Conservation (phyloP, 2,797 vertebrate genomes). For the Anableps anableps region DNA sequence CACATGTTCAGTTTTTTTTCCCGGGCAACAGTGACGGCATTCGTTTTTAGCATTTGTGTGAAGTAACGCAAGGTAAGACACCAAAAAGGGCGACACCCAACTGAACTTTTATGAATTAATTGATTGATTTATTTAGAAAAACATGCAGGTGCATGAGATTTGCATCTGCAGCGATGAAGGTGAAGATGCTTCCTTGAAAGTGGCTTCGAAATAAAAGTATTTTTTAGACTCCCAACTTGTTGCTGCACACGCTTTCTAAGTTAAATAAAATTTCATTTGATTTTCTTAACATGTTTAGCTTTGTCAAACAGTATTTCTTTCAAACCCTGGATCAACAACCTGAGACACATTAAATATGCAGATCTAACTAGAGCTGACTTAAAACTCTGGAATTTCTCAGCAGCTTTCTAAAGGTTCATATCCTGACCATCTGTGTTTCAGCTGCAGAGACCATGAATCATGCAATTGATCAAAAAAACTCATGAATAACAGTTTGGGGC, state of each 20-base stretch:
- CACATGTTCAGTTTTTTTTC: slow-evolving; percentile 34
- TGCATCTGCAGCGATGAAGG: not conserved
- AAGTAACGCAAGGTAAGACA: not conserved
- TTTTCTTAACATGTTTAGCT: not conserved
- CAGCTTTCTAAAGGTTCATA: not conserved
- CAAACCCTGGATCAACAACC: not conserved
- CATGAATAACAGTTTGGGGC: not conserved
- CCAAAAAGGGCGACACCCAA: not conserved
- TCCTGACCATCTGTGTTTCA: not conserved
- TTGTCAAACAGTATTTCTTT: not conserved
- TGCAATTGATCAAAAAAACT: slow-evolving; percentile 1
- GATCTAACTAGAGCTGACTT: not conserved
- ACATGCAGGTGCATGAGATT: not conserved
- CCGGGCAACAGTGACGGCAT: slow-evolving; percentile 14
- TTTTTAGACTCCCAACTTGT: not conserved
- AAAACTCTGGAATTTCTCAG: not conserved
- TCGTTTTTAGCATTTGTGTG: slow-evolving; percentile 14
- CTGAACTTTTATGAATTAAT: not conserved
- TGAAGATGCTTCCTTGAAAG: not conserved
- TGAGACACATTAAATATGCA: not conserved
- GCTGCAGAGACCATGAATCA: not conserved
- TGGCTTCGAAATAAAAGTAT: not conserved
- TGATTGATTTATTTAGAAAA: not conserved
- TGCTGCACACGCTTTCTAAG: not conserved
- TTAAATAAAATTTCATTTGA: not conserved